Base-by-base conservation (phyloP, 2,888 invertebrate species). In the Hetaerina titia region DNA sequence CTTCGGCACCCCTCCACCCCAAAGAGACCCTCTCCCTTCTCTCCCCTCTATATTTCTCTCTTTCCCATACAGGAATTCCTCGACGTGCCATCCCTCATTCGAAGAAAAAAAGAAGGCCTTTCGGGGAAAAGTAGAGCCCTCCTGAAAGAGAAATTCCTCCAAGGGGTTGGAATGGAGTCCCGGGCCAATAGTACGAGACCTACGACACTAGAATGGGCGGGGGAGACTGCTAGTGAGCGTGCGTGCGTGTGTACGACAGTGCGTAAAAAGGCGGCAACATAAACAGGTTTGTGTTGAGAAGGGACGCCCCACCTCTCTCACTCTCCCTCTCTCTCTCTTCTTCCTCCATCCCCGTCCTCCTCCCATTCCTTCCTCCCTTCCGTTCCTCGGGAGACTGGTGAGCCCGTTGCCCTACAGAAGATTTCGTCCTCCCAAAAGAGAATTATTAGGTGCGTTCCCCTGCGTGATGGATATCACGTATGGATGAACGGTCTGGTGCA, bases 71-170 rank as follows among this genome's bases (percentile, higher is more conserved):
- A 69, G 69, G 69, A 69, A 81, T 81, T 81, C 2, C 81, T 81
- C 81, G 81, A 81, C 81, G 9, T 31, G 81, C 81, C 81, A 81
- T 81, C 81, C 81, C 81, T 81, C 81, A 81, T 81, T 81, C 81
- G 81, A 31, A 81, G 25, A 13, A n/a, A 31, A n/a, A 31, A n/a
- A 81, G 13, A 25, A 11, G 81, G 1, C 81, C 31, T 81, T 81
- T 81, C 81, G 31, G 31, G 22, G 81, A 81, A 81, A 81, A 81
- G 81, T 81, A 31, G 81, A 81, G 81, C 81, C 81, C 69, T 9
- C 31, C 31, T 81, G 31, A 81, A 81, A 81, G 81, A 81, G 81
- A 81, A 81, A 81, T 81, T 81, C 81, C 31, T 81, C 31, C 81
- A 31, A 81, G 31, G 81, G 81, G 25, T 81, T 81, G 81, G 81